Percentiles rank a stretch among this genome's conserved stretches.
phyloP scores from a whole-genome alignment of 2,888 invertebrate species.

The Drosophila gaucha region DNA sequence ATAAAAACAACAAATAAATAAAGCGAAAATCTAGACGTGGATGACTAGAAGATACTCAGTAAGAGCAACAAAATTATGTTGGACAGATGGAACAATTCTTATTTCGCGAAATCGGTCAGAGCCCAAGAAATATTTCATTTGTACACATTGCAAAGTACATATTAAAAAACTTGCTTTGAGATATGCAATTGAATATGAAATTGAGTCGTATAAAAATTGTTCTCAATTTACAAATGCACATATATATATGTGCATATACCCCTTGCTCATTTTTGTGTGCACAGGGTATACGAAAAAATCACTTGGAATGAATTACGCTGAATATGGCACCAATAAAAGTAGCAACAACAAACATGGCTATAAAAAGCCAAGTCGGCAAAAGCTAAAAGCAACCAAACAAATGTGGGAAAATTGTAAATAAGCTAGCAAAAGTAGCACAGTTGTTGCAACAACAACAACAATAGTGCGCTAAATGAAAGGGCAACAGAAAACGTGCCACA shows the following conservation, averaged over 20 bases:
- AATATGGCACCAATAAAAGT: slow-evolving; percentile 61
- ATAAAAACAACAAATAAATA: too few species aligned
- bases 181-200: background rate
- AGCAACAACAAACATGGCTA: slow-evolving; percentile 31
- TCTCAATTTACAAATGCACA: too few species aligned
- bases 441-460: slow-evolving; percentile 32
- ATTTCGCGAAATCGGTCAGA: too few species aligned
- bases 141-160: background rate
- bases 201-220: background rate
- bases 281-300: slow-evolving; percentile 14
- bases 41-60: too few species aligned
- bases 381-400: slow-evolving; percentile 45
- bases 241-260: too few species aligned
- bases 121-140: background rate
- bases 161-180: background rate
- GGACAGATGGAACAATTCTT: too few species aligned
- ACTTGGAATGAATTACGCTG: slow-evolving; percentile 40
- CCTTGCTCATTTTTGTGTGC: background rate
- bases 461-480: slow-evolving; percentile 14
- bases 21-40: too few species aligned
- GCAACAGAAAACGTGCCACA: slow-evolving; percentile 38
- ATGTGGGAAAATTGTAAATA: slow-evolving; percentile 68
- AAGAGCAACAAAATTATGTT: too few species aligned
- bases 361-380: slow-evolving; percentile 38
- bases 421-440: slow-evolving; percentile 57